Base-by-base conservation (phyloP, 2,113 vertebrate genomes). In the Scopus umbretta region DNA sequence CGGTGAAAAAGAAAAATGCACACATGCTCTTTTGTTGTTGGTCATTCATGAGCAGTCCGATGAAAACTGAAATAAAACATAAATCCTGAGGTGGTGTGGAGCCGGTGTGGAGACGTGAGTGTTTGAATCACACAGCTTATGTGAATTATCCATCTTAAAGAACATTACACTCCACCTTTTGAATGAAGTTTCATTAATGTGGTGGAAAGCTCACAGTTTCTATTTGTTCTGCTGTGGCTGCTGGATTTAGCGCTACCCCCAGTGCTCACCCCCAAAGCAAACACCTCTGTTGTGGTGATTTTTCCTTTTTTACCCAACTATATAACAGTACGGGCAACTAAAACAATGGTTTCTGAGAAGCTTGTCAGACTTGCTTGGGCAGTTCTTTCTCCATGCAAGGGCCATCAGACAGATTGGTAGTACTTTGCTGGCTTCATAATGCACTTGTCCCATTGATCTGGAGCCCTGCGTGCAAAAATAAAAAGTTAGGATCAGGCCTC, bases 61-160 rank as follows among this genome's bases (percentile, higher is more conserved):
- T 96, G 94, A 96, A 96, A 97, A 95, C 75, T 79, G 95, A 96
- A 97, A 90, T 94, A 92, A 95, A 91, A 86, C 92, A 90, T 98
- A 96, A 96, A 97, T 98, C 86, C 85, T 9, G 14, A 80, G 91
- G 82, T 96, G 74, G 32, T 86, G 34, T 85, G 56, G 67, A 86
- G 78, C 47, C 20, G 4, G 25, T 67, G 70, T 92, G 93, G 82
- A 93, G 79, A 71, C 80, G 47, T 34, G 66, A 75, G 36, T 84
- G 66, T 89, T 96, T 70, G 88, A 95, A 86, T 95, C 93, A 79
- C 59, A 81, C 73, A 75, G 74, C 29, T 95, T 82, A 80, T 62
- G 56, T 94, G 95, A 95, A 91, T 97, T 96, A 95, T 84, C 93
- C 96, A 76, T 78, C 94, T 85, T 50, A 58, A 94, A 92, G 90